Conservation (phyloP, 2,797 vertebrate genomes). For the Trichosurus vulpecula region DNA sequence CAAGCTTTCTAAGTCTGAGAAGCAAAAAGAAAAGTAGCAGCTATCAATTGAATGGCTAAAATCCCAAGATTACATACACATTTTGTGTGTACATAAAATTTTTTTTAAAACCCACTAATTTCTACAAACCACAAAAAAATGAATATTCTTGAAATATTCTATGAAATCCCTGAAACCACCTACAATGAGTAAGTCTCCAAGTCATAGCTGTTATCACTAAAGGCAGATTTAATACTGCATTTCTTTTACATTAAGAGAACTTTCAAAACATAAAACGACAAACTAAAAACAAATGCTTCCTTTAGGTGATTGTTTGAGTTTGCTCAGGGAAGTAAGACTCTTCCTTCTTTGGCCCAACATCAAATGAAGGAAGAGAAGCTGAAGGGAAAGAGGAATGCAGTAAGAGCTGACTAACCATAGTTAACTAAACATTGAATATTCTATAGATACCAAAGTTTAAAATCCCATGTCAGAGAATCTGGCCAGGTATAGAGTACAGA, state of each 20-base stretch:
- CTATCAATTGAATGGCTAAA: constrained; percentile 65
- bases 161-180: constrained; percentile 50
- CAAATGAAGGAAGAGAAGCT: neutral
- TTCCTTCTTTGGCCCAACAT: neutral
- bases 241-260: neutral
- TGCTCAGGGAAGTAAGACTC: neutral
- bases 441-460: neutral
- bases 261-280: neutral
- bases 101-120: neutral
- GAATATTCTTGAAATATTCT: constrained; percentile 53
- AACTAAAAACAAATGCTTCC: neutral
- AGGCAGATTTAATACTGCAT: neutral
- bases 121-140: constrained; percentile 26
- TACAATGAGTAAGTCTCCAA: constrained; percentile 24
- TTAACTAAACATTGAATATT: neutral
- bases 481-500: neutral
- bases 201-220: neutral
- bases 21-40: constrained; percentile 51
- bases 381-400: neutral
- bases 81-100: neutral
- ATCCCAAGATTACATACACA: constrained; percentile 62
- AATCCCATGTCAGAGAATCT: neutral
- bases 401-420: neutral
- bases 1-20: neutral
- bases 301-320: neutral